phyloP scores from a whole-genome alignment of 1,140 invertebrate genomes.

The Battus philenor region DNA sequence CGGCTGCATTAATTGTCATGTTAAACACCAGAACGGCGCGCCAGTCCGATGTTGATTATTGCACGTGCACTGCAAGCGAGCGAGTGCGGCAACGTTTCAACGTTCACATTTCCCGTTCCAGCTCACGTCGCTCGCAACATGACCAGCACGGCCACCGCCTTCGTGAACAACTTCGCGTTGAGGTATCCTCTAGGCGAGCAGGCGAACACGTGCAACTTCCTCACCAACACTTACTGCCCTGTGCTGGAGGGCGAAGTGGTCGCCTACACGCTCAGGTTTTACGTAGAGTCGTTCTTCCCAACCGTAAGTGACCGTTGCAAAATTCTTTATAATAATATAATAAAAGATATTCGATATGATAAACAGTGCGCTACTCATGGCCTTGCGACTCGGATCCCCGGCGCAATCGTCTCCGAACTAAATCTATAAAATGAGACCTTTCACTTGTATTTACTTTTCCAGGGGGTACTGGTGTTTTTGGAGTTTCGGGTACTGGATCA shows the following conservation, averaged over 20 bases:
- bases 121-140: conserved; percentile 28
- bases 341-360: background rate
- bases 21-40: too few species aligned
- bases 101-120: conserved; percentile 24
- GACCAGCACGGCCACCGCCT: conserved; percentile 32
- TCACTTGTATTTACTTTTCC: too few species aligned
- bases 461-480: background rate
- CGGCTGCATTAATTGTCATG: too few species aligned
- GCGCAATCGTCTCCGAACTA: too few species aligned
- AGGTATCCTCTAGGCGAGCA: conserved; percentile 27
- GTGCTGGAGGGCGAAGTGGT: conserved; percentile 32
- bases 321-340: background rate
- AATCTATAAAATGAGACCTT: too few species aligned
- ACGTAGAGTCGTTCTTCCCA: conserved; percentile 33
- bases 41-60: too few species aligned
- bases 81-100: too few species aligned
- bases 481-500: background rate
- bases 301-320: conserved; percentile 28
- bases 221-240: conserved; percentile 45
- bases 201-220: conserved; percentile 42
- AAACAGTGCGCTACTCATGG: conserved; percentile 2
- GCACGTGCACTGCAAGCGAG: too few species aligned
- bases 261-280: conserved; percentile 39
- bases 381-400: too few species aligned
- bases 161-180: conserved; percentile 16